phyloP scores from a whole-genome alignment of 2,797 vertebrate genomes.

The Scomberomorus guttatus region DNA sequence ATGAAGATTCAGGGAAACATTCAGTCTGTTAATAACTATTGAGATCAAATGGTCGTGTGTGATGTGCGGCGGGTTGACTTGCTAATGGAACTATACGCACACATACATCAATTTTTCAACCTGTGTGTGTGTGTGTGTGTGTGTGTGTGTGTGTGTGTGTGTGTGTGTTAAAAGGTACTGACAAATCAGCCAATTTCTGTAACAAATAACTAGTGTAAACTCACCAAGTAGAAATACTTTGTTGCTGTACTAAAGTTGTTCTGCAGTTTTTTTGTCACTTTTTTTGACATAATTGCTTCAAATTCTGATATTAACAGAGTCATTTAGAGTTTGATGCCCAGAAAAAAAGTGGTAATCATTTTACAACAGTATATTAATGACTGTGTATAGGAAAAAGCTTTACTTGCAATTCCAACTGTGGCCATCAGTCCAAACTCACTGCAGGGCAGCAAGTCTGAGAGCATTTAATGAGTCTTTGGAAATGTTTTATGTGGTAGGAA shows the following conservation, averaged over 20 bases:
- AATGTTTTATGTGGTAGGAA: not conserved
- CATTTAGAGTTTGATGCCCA: no score
- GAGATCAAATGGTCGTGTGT: slow-evolving; percentile 46
- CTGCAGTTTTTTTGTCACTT: no score
- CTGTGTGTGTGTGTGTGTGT: not conserved
- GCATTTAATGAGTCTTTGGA: not conserved
- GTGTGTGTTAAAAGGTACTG: not conserved
- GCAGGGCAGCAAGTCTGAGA: not conserved
- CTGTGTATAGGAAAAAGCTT: no score
- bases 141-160: not conserved
- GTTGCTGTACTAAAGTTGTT: no score
- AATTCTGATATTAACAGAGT: no score
- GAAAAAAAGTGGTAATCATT: no score
- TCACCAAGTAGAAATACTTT: no score
- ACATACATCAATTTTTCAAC: not conserved
- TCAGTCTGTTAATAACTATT: slow-evolving; percentile 54
- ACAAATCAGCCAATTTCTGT: not conserved
- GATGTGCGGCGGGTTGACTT: slow-evolving; percentile 20
- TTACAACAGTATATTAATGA: no score
- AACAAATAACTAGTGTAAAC: not conserved
- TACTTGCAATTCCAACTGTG: no score
- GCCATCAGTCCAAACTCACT: no score
- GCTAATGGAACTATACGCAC: slow-evolving; percentile 36
- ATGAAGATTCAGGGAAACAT: no score
- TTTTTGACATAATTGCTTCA: no score